phyloP scores from a whole-genome alignment of 2,888 invertebrate genomes.

The Bursaphelenchus okinawaensis region DNA sequence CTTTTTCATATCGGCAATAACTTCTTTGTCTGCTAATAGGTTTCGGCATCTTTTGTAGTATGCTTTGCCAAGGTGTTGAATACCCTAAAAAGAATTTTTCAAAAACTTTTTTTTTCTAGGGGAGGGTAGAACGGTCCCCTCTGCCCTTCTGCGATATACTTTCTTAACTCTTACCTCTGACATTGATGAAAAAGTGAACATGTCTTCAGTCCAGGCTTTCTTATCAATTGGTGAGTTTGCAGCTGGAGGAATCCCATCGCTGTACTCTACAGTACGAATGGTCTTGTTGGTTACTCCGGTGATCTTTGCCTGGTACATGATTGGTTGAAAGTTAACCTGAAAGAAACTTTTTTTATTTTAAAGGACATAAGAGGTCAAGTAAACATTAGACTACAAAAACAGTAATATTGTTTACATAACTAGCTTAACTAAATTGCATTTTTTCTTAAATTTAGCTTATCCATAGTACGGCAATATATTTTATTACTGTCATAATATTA shows the following conservation, averaged over 20 bases:
- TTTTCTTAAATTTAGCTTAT: too few species aligned
- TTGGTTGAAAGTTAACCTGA: constrained; percentile 27
- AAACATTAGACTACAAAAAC: too few species aligned
- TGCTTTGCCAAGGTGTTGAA: background rate
- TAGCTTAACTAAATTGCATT: too few species aligned
- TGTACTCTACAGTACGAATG: background rate
- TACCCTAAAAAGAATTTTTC: background rate
- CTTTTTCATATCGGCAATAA: constrained; percentile 21
- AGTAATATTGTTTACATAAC: too few species aligned
- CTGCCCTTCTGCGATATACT: too few species aligned
- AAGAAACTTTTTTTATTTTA: constrained; percentile 1
- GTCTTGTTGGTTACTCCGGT: background rate
- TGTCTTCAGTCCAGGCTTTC: background rate
- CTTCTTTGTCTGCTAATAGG: constrained; percentile 1
- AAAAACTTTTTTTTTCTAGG: too few species aligned
- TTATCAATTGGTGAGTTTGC: too few species aligned
- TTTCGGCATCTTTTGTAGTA: constrained; percentile 1
- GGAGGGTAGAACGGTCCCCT: too few species aligned
- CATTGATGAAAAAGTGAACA: background rate
- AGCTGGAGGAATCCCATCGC: too few species aligned
- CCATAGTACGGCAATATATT: background rate
- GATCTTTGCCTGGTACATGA: constrained; percentile 4
- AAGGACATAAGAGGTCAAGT: too few species aligned
- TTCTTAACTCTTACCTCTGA: too few species aligned
- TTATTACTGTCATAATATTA: too few species aligned